Evolutionary conservation across 2,888 invertebrate genomes (phyloP).

Genomic region (Cylindroiulus punctatus): DNA sequence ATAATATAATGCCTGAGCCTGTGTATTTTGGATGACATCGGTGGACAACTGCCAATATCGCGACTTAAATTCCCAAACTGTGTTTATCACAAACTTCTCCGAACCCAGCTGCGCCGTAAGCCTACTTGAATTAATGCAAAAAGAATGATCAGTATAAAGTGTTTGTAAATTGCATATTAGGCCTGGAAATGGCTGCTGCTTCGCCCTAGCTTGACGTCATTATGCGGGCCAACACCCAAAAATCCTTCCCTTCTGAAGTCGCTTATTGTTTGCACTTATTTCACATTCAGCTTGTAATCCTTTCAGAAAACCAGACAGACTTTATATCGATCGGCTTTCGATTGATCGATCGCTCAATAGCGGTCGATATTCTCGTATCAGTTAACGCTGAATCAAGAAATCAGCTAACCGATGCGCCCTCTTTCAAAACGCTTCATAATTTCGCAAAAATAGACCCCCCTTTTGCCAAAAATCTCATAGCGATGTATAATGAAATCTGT

Average conservation of each 20-base stretch:
- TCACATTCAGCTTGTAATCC: constrained; percentile 30
- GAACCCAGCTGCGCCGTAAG: not conserved
- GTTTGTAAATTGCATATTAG: constrained; percentile 38
- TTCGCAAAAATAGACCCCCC: not conserved
- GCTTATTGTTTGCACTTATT: constrained; percentile 12
- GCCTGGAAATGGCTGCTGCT: not conserved
- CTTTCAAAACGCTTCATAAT: not conserved
- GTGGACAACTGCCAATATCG: not conserved
- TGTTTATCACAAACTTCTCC: constrained; percentile 15
- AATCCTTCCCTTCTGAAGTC: not conserved
- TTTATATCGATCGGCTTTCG: not conserved
- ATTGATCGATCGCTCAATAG: not conserved
- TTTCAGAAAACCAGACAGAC: constrained; percentile 16
- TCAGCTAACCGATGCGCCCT: not conserved
- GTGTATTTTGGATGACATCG: not conserved
- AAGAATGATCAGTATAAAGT: constrained; percentile 15
- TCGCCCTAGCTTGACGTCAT: not conserved
- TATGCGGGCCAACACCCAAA: not conserved
- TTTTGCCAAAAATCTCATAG: no score
- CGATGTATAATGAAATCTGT: no score
- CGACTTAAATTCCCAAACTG: constrained; percentile 21
- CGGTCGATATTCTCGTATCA: not conserved
- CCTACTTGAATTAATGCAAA: constrained; percentile 37
- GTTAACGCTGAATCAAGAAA: not conserved
- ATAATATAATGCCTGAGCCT: not conserved